Evolutionary conservation across 2,113 vertebrate genomes (phyloP), one percentile per base, ranked within the genome.

Genomic region (Pipa parva): DNA sequence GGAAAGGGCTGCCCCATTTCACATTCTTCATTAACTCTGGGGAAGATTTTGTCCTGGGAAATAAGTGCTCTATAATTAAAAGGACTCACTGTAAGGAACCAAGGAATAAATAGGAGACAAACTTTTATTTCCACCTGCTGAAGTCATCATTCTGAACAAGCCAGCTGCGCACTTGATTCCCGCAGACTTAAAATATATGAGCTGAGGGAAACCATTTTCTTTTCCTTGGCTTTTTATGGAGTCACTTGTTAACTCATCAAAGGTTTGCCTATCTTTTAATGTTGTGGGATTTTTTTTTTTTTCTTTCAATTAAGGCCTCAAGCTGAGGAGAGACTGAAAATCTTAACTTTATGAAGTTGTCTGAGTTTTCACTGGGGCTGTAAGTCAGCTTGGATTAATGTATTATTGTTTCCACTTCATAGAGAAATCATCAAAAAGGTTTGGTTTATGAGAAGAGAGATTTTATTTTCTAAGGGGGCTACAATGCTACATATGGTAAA

Each of bases 51-150:
- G 18, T 54, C 57, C 58, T 70, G 66, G 66, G 66, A 70, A 70
- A 60, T 27, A 54, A 45, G 33, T 45, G 66, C 52, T 61, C 48
- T 70, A 61, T 70, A 37, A 60, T 69, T 70, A 61, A 26, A 36
- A 15, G 21, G 17, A 45, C 21, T 25, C 55, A 31, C 22, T 26
- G 12, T 31, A 50, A 26, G 28, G 22, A 52, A 54, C 21, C 33
- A 60, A 42, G 22, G 26, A 24, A 50, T 61, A 69, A 57, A 65
- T 46, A 58, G 48, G 52, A 48, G 26, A n/a, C 37, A 42, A 60
- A 39, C 24, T 58, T 50, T 20, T 27, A 17, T 25, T 27, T 50
- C 57, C 58, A 60, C 66, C 66, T 70, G 49, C 49, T 61, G 25
- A 21, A 29, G 18, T 56, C 25, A 51, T 10, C 15, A 58, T 25